phyloP scores from a whole-genome alignment of 2,888 invertebrate genomes.

The Coecobrya sp. region DNA sequence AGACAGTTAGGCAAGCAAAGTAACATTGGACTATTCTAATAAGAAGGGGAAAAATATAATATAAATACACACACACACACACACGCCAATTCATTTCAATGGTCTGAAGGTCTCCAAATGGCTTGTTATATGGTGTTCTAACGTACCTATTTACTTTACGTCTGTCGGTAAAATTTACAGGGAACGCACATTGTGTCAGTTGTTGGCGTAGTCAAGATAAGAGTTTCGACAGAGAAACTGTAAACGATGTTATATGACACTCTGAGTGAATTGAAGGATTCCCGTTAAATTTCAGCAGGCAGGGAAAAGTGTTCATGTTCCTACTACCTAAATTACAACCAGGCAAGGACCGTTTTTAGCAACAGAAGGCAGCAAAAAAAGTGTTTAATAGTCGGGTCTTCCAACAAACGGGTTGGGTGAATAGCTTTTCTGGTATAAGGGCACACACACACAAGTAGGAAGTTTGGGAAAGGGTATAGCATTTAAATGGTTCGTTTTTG shows the following conservation, averaged over 20 bases:
- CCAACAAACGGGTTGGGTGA: slow-evolving; percentile 19
- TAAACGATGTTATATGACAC: slow-evolving; percentile 45
- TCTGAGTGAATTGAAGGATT: slow-evolving; percentile 31
- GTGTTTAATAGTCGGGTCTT: slow-evolving; percentile 33
- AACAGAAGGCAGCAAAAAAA: slow-evolving; percentile 39
- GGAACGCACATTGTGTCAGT: slow-evolving; percentile 35
- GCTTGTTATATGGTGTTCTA: slow-evolving; percentile 7
- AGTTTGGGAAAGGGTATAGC: slow-evolving; percentile 36
- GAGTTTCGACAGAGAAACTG: background rate
- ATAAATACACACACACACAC: background rate
- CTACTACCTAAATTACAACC: background rate
- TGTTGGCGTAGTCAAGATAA: slow-evolving; percentile 18
- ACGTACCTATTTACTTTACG: background rate
- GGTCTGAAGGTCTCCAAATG: slow-evolving; percentile 44
- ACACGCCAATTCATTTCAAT: slow-evolving; percentile 16
- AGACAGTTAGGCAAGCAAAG: background rate
- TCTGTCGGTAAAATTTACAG: background rate
- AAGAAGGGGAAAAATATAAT: background rate
- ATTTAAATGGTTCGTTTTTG: slow-evolving; percentile 36
- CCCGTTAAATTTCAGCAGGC: slow-evolving; percentile 36
- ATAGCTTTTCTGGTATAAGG: slow-evolving; percentile 17
- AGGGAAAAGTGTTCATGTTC: background rate
- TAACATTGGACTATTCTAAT: background rate
- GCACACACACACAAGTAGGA: slow-evolving; percentile 39
- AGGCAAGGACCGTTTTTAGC: slow-evolving; percentile 24